These are phyloP conservation scores for Pelodytes ibericus DNA, from an alignment of 2,797 vertebrate species.

Conservation along the genomic window DNA sequence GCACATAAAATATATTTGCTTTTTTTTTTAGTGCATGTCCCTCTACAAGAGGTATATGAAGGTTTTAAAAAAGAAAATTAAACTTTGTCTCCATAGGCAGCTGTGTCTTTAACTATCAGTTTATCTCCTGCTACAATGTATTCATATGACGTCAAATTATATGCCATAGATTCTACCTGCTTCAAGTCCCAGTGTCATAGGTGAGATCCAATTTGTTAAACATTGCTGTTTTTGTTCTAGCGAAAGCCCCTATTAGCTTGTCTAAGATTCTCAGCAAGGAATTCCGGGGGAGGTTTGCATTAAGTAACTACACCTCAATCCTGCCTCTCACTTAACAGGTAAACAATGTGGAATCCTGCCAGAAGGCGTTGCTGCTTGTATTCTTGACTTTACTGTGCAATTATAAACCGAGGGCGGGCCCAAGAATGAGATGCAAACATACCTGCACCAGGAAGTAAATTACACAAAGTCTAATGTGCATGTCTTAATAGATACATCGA, in stretches of 20 bases:
- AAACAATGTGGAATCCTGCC: neutral
- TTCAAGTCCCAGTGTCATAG: neutral
- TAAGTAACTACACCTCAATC: slow-evolving; percentile 9
- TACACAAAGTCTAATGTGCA: slow-evolving; percentile 22
- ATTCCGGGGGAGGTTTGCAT: neutral
- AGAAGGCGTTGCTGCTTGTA: slow-evolving; percentile 9
- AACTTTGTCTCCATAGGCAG: no score
- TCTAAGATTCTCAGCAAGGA: neutral
- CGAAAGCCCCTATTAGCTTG: no score
- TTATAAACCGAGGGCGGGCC: slow-evolving; percentile 25
- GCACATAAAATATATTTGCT: no score
- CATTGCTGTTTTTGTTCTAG: neutral
- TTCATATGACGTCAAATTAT: neutral
- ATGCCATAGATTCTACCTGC: no score
- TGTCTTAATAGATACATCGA: slow-evolving; percentile 6
- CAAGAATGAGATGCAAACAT: slow-evolving; percentile 24
- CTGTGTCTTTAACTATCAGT: neutral
- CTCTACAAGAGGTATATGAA: no score
- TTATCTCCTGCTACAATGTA: neutral
- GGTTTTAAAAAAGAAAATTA: no score
- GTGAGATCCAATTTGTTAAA: neutral
- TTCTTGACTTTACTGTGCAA: neutral
- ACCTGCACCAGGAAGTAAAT: slow-evolving; percentile 53
- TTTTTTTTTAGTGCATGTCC: no score
- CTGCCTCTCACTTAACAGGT: slow-evolving; percentile 10